These are phyloP conservation scores for Brienomyrus longianalis DNA, from an alignment of 2,113 vertebrate genomes.

Conservation along the genomic window DNA sequence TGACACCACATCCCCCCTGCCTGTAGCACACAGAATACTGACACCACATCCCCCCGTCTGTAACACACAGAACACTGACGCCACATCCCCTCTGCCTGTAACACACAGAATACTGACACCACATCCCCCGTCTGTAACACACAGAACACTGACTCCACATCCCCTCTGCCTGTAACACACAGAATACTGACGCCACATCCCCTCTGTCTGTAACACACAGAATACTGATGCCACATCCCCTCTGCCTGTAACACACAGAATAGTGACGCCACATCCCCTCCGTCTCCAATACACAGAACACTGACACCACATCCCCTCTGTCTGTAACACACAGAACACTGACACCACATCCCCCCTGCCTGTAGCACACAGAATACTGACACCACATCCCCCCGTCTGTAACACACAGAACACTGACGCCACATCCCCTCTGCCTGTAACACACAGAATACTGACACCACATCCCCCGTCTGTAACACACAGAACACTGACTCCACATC, in stretches of 20 bases:
- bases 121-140: background rate
- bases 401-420: too few relatives aligned
- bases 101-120: too few relatives aligned
- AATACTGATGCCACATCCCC: background rate
- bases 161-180: background rate
- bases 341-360: too few relatives aligned
- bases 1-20: background rate
- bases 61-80: background rate
- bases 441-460: too few relatives aligned
- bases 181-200: too few relatives aligned
- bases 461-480: too few relatives aligned
- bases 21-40: background rate
- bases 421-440: background rate
- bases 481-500: background rate
- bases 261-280: background rate
- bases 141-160: too few relatives aligned
- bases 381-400: background rate
- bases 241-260: background rate
- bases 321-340: background rate
- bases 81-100: background rate
- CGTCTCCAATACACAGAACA: background rate
- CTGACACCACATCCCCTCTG: background rate
- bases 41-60: background rate
- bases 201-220: background rate
- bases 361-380: background rate